Conservation (phyloP, 2,113 vertebrate species). For the Solenodon paradoxus region DNA sequence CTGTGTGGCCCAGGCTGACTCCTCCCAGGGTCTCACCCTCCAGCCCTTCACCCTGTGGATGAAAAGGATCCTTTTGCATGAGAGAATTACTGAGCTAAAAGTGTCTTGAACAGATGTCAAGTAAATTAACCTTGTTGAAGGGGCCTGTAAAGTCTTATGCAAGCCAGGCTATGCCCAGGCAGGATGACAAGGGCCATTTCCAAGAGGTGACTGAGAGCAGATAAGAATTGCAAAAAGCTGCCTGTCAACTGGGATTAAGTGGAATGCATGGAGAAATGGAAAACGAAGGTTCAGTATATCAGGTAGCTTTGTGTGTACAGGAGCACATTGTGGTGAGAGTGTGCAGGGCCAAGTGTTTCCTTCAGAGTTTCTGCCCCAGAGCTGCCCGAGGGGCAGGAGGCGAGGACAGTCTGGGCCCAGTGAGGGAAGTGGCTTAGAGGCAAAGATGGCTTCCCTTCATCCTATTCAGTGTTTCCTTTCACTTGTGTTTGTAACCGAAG, state of each 20-base stretch:
- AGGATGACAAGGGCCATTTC: neutral
- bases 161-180: too few relatives aligned
- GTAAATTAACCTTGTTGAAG: neutral
- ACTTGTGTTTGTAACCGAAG: neutral
- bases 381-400: neutral
- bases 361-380: neutral
- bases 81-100: neutral
- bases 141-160: rapidly evolving
- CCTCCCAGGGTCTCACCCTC: too few relatives aligned
- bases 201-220: too few relatives aligned
- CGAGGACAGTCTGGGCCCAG: neutral
- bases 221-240: neutral
- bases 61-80: neutral
- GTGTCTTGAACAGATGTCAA: neutral
- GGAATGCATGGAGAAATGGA: too few relatives aligned
- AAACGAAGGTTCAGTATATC: too few relatives aligned
- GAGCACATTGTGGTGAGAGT: too few relatives aligned
- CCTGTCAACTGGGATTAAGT: neutral
- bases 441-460: too few relatives aligned
- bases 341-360: too few relatives aligned
- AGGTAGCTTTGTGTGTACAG: too few relatives aligned
- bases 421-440: too few relatives aligned
- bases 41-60: neutral
- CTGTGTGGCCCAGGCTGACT: too few relatives aligned
- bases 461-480: neutral